Base-by-base conservation (phyloP, 2,888 invertebrate genomes). In the Slavum lentiscoides region DNA sequence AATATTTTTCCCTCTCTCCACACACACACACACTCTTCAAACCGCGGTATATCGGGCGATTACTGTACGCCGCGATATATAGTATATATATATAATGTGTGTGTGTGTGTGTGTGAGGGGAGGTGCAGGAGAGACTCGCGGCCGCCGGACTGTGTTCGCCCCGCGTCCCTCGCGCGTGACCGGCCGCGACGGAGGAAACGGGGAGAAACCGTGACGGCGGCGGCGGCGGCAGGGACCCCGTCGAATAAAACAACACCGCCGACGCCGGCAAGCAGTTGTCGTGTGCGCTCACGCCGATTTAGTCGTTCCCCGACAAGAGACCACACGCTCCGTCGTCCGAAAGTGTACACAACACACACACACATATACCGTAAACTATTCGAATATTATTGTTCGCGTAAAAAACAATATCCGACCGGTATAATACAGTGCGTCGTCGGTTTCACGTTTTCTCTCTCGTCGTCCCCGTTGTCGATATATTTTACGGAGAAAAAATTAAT, bases 261-360 rank as follows among this genome's bases (percentile, higher is more conserved):
- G 76, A 55, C 76, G 68, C 77, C 77, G 77, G 62, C 77, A 70
- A 80, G 70, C 70, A 70, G 77, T 80, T 70, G 77, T 80, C 80
- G 80, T 80, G 80, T 72, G 80, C 80, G 80, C 72, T 80, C 80
- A 80, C 80, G 70, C 80, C 72, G 80, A 80, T 80, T 80, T 80
- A 72, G 80, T 80, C 43, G 80, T 80, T 80, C 55, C 70, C 80
- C 37, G 61, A 15, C 76, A 49, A n/a, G 13, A 21, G 3, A 55
- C 66, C 21, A 21, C 11, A 53, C 53, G 43, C 66, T 30, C 30
- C 64, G 69, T 19, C 59, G 69, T 67, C 43, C 30, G 74, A 55
- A 74, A 64, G 74, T 55, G 30, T 30, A 30, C 4, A 55, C 53
- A 23, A 30, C 30, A 61, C 59, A 73, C 61, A 39, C 30, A 43